A percentile compares a stretch with the other conserved stretches of the same genome.
Conservation (phyloP, 2,888 invertebrate genomes). For the Patella caerulea region DNA sequence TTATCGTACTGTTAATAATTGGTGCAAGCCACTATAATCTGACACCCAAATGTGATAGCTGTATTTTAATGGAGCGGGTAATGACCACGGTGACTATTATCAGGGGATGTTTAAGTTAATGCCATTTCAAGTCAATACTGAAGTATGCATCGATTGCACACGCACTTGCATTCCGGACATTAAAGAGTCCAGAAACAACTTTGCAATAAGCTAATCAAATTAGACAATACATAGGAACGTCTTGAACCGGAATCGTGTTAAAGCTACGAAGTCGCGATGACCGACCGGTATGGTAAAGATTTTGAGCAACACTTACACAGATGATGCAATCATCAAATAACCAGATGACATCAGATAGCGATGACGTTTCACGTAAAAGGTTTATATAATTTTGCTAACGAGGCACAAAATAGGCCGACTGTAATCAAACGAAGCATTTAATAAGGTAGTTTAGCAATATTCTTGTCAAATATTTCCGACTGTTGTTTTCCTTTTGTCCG, state of each 20-base stretch:
- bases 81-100: background rate
- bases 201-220: background rate
- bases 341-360: conserved; percentile 3
- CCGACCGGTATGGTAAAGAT: background rate
- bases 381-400: background rate
- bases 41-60: background rate
- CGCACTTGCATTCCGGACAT: background rate
- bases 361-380: background rate
- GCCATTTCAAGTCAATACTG: background rate
- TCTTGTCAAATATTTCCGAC: no score
- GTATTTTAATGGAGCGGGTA: background rate
- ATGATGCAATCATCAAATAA: background rate
- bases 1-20: background rate
- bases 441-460: no score
- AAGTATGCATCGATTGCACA: background rate
- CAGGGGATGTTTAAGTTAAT: conserved; percentile 1
- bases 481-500: no score
- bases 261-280: background rate
- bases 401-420: background rate
- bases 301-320: background rate
- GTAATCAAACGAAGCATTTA: background rate
- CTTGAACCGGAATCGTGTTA: background rate
- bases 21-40: background rate
- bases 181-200: background rate
- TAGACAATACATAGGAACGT: background rate